Evolutionary conservation across 2,797 vertebrate genomes (phyloP), one percentile per base, ranked within the genome.

Genomic region (Sebastolobus altivelis): DNA sequence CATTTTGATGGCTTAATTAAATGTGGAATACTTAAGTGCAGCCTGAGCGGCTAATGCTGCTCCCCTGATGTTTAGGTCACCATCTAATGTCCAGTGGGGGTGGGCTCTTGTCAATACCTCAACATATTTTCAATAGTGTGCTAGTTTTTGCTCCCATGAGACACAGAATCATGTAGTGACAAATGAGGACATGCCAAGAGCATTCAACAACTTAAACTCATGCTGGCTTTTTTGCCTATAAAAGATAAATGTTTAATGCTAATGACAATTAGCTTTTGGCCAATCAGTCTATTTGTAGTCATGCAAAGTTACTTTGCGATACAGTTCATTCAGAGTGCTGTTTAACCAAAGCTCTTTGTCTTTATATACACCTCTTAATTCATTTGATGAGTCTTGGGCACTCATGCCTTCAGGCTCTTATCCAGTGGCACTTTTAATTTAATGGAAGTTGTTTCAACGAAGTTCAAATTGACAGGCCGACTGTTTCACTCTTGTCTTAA

Each of bases 1-100:
- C 72, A 27, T 86, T 87, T 72, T 85, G 80, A 88, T 86, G 68
- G 88, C 73, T 88, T 92, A 88, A 93, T 92, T 90, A 92, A 89
- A 90, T 65, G 72, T 65, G 65, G 81, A 90, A 84, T 82, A 85
- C 78, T 79, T 80, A 87, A 90, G 88, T 90, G 90, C 72, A 85
- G 71, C 82, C 72, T 82, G 82, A 82, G 80, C 87, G 87, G 82
- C 86, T 89, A 85, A 90, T 92, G 80, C 83, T 72, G 70, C 68
- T 86, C 74, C 79, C 73, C 27, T 74, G 80, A 82, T 90, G 80
- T 82, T 88, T 29, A 83, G 83, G 77, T 91, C 84, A 86, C 58
- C 82, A 75, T 69, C 59, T 60, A 46, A 84, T 69, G 77, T 78
- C 69, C 52, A 27, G 61, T 71, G 68, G 38, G 76, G 59, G 16